Evolutionary conservation across 1,140 invertebrate species (phyloP).

Genomic region (Drosophila setifemur): DNA sequence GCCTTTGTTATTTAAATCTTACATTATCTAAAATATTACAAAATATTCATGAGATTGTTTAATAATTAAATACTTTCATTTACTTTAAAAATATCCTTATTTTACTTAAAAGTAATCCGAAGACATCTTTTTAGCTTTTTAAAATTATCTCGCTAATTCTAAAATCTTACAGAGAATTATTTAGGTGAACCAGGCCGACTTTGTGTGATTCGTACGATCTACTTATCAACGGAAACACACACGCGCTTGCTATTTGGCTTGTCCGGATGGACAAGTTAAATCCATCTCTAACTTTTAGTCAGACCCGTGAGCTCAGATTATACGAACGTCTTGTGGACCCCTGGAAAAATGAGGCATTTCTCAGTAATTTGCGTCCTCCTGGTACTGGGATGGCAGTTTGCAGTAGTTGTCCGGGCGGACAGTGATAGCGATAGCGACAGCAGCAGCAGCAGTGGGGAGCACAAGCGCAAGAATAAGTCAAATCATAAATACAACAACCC

Average conservation of each 20-base stretch:
- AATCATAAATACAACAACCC: constrained; percentile 56
- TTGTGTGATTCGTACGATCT: background rate
- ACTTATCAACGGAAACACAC: constrained; percentile 20
- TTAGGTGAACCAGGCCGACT: background rate
- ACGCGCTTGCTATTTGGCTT: constrained; percentile 17
- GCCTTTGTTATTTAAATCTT: background rate
- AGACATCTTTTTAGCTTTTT: no score
- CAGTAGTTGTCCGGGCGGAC: constrained; percentile 17
- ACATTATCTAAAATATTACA: background rate
- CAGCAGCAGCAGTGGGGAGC: constrained; percentile 28
- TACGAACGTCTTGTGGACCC: background rate
- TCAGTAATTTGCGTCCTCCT: constrained; percentile 15
- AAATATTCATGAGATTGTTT: background rate
- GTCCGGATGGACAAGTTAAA: constrained; percentile 15
- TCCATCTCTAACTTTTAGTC: constrained; percentile 26
- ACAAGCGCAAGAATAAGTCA: background rate
- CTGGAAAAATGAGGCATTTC: constrained; percentile 30
- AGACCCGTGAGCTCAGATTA: constrained; percentile 7
- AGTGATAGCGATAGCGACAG: constrained; percentile 43
- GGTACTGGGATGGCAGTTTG: constrained; percentile 12
- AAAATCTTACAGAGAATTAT: constrained; percentile 4
- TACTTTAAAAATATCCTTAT: background rate
- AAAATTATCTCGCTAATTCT: no score
- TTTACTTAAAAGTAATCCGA: no score
- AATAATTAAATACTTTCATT: background rate